Evolutionary conservation across 1,140 invertebrate genomes (phyloP).

Genomic region (Gryllus bimaculatus): DNA sequence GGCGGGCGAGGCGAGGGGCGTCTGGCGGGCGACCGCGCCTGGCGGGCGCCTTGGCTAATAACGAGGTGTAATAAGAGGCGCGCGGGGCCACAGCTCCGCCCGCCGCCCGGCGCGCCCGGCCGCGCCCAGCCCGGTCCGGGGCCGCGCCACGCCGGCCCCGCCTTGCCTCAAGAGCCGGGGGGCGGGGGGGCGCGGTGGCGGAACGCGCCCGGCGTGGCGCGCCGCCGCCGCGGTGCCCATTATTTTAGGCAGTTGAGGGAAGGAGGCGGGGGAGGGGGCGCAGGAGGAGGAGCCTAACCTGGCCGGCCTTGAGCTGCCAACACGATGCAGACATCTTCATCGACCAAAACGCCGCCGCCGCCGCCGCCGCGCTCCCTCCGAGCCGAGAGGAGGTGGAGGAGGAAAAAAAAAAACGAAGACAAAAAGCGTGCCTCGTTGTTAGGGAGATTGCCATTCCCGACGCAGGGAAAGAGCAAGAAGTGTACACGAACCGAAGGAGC

Average conservation of each 20-base stretch:
- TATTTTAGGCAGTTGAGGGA: slow-evolving; percentile 12
- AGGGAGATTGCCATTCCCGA: background rate
- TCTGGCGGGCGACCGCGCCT: background rate
- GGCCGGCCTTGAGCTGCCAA: slow-evolving; percentile 19
- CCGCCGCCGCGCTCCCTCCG: background rate
- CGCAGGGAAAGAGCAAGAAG: background rate
- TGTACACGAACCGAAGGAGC: background rate
- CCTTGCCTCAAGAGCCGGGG: background rate
- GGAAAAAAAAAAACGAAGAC: background rate
- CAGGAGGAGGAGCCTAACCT: slow-evolving; percentile 11
- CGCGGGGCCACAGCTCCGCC: background rate
- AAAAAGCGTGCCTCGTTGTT: background rate
- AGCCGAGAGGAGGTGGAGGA: background rate
- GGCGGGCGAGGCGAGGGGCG: background rate
- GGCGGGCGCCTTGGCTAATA: background rate
- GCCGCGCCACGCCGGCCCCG: background rate
- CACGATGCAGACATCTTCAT: slow-evolving; percentile 16
- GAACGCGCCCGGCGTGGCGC: background rate
- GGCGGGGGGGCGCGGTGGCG: too few species aligned
- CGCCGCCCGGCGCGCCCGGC: background rate
- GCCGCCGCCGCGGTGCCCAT: slow-evolving; percentile 11
- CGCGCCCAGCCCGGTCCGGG: background rate
- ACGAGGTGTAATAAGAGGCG: slow-evolving; percentile 12
- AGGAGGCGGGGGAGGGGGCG: background rate
- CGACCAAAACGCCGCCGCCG: slow-evolving; percentile 3